Evolutionary conservation across 2,888 invertebrate genomes (phyloP), one percentile per base, ranked within the genome.

Genomic region (Rhodophaea formosa): DNA sequence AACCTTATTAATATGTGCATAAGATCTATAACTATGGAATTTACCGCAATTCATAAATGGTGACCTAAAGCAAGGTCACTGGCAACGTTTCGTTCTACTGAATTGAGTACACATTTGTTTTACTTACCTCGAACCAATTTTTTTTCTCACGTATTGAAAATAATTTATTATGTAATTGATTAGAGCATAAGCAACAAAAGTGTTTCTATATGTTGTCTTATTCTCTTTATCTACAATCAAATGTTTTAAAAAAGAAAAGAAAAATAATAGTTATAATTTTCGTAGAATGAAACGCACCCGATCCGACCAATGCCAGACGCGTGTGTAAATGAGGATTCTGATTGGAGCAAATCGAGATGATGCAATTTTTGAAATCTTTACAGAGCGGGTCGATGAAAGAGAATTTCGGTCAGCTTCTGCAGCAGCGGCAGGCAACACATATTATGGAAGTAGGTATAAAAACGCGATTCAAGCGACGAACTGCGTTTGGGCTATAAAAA

Each of bases 361-460:
- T 73, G 82, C 76, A 81, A 82, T 70, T 75, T 76, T 78, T 72
- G 62, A 71, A 68, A 65, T 51, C 32, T 70, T 81, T 79, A 62
- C 76, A 70, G 51, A 47, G 39, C 39, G 52, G 46, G 23, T 12
- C 29, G 42, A 53, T 53, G 53, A 53, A 45, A 47, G 55, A 12
- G 23, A n/a, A 39, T 39, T 39, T 39, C 39, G 39, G 39, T 35
- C 23, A 23, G 23, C 23, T n/a, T n/a, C 23, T 23, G 23, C 23
- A 23, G 23, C 23, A 23, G 23, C 23, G 3, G 3, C 5, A n/a
- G n/a, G n/a, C n/a, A n/a, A n/a, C n/a, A n/a, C n/a, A n/a, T n/a
- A n/a, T n/a, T n/a, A n/a, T n/a, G n/a, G n/a, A 23, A 23, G 23
- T 3, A 23, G 5, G 23, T 23, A 23, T 23, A 23, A 23, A 2